Evolutionary conservation across 2,797 vertebrate species (phyloP).

Genomic region (Acomys russatus): DNA sequence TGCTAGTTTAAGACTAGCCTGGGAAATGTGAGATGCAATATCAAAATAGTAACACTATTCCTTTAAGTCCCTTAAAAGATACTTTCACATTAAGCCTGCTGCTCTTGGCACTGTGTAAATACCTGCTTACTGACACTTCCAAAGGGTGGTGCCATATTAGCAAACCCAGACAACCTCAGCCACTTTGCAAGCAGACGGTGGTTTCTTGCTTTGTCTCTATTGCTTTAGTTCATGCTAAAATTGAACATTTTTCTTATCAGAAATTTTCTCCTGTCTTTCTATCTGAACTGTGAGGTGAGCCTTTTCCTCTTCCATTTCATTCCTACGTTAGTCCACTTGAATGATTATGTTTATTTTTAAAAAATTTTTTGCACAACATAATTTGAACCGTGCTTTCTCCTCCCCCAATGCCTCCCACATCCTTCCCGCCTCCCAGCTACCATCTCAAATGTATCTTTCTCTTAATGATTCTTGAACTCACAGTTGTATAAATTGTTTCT

Average conservation of each 20-base stretch:
- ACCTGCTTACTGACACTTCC: neutral
- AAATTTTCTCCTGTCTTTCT: neutral
- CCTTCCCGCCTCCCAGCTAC: neutral
- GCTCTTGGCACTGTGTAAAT: neutral
- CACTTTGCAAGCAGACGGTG: neutral
- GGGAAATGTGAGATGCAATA: neutral
- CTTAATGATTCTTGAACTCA: slow-evolving; percentile 46
- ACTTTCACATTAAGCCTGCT: neutral
- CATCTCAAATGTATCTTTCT: neutral
- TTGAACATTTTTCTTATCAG: neutral
- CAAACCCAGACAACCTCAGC: neutral
- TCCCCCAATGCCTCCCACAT: too few species aligned
- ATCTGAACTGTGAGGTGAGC: neutral
- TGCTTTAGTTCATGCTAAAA: slow-evolving; percentile 36
- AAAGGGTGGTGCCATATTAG: neutral
- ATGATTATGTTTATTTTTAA: neutral
- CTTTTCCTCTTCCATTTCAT: neutral
- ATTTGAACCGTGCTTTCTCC: neutral
- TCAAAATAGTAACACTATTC: neutral
- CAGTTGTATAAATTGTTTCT: neutral
- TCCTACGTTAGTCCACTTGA: neutral
- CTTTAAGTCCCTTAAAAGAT: neutral
- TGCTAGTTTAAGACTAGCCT: neutral
- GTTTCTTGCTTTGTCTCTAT: slow-evolving; percentile 6
- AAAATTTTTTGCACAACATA: neutral